Evolutionary conservation across 2,113 vertebrate genomes (phyloP), one percentile per base, ranked within the genome.

Genomic region (Chloroceryle aenea): DNA sequence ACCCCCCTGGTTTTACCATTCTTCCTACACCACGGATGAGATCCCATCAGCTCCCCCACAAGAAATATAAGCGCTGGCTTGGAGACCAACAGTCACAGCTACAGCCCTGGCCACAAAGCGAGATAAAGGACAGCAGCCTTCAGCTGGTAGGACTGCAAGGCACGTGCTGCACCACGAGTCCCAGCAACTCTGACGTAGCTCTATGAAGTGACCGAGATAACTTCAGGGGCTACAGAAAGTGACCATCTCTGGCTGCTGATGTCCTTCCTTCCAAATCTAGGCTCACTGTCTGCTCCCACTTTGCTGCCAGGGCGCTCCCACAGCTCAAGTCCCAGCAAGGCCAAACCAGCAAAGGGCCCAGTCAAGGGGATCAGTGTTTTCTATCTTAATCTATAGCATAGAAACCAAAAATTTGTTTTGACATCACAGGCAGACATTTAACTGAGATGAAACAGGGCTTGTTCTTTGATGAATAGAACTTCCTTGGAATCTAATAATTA

Each of bases 401-500:
- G 36, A 43, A 30, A 59, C 53, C 75, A n/a, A 74, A 71, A 76
- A 48, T 2, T 56, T 3, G 1, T 43, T 45, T 81, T 27, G 48
- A 50, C 48, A 76, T 73, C 11, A 0, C 81, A 76, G 53, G 36
- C 63, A 90, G 75, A 47, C 67, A 68, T 61, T 86, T 16, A 83
- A 77, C 55, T 64, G 89, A 85, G 66, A 43, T 32, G 43, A 88
- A 92, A 59, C n/a, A 67, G 21, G 80, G 45, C 61, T 22, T 53
- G 69, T 20, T 59, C 85, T 93, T 56, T 85, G 56, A 85, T 32
- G 50, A 87, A 55, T 19, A 87, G 14, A 80, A 73, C 66, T 56
- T 85, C 82, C 87, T 48, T 40, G 58, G 50, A 64, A 21, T 15
- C 66, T 55, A n/a, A 67, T 26, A 36, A 84, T 3, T 30, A 81